A percentile compares a stretch with the other conserved stretches of the same genome.
These are phyloP conservation scores for Nycteola revayana DNA, from an alignment of 2,888 invertebrate species.

Conservation along the genomic window DNA sequence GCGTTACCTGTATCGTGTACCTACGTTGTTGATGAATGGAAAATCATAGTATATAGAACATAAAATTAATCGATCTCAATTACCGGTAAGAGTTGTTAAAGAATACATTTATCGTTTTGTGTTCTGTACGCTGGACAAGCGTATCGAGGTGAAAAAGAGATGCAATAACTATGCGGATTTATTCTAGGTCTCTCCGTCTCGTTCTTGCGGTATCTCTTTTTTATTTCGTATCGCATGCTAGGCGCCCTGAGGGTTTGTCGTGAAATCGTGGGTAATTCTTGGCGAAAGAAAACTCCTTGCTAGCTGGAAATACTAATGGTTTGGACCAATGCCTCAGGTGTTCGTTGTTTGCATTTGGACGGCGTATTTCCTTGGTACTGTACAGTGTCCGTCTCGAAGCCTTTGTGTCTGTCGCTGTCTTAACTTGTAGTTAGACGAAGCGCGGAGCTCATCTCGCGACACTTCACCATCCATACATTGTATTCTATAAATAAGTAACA, in stretches of 20 bases:
- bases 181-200: no score
- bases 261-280: no score
- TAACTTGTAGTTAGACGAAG: constrained; percentile 28
- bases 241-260: no score
- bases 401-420: constrained; percentile 35
- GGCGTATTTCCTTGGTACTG: constrained; percentile 30
- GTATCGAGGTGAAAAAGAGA: no score
- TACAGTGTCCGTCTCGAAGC: constrained; percentile 55
- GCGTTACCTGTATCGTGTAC: constrained; percentile 76
- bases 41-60: constrained; percentile 69
- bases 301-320: no score
- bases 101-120: constrained; percentile 54
- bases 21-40: constrained; percentile 67
- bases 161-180: no score
- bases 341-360: constrained; percentile 14
- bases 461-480: constrained; percentile 47
- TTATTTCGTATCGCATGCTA: no score
- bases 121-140: constrained; percentile 40
- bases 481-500: constrained; percentile 51
- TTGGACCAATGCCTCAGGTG: no score
- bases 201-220: no score
- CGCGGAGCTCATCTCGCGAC: constrained; percentile 32
- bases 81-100: constrained; percentile 71
- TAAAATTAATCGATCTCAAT: constrained; percentile 78
- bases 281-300: no score